Evolutionary conservation across 1,140 invertebrate species (phyloP), one percentile per base, ranked within the genome.

Genomic region (Lepidurus arcticus): DNA sequence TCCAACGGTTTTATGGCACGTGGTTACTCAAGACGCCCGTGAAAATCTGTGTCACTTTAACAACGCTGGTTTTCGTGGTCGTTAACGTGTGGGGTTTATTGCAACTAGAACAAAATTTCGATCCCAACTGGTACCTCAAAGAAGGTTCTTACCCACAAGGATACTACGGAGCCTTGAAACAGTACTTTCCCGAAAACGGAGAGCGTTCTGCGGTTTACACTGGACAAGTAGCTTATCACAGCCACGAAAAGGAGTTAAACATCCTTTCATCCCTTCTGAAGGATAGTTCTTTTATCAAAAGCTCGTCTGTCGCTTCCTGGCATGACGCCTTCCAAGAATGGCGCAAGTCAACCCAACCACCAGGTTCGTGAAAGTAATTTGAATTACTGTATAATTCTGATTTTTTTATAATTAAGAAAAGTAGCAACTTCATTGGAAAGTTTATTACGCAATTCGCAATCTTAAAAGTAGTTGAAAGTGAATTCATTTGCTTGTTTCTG

Each of bases 41-140:
- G 1, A 89, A 88, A 82, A 85, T 85, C 1, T 43, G 85, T 8
- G 84, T 89, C 0, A 73, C 88, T 5, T n/a, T 86, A 10, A 75
- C 85, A 9, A 87, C 88, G 4, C 78, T 81, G 0, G 53, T 76
- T 1, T 26, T 84, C 1, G 77, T 85, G 0, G 79, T 78, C 21
- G 16, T 85, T n/a, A 86, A 86, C 65, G 75, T 82, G 0, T 86
- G 84, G 84, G 87, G 87, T 7, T 85, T 88, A 42, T 84, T 85
- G 26, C 82, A 86, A 7, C 81, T 89, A 53, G 82, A 85, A n/a
- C 87, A 88, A 79, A 86, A 89, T 76, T 90, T 89, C 81, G 87
- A 89, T 81, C 85, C 88, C 0, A 84, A 86, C n/a, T 85, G 85
- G 84, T 90, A 89, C 81, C 82, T 89, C n/a, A 88, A 88, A 44